phyloP scores from a whole-genome alignment of 2,797 vertebrate species.

The Perodicticus potto region DNA sequence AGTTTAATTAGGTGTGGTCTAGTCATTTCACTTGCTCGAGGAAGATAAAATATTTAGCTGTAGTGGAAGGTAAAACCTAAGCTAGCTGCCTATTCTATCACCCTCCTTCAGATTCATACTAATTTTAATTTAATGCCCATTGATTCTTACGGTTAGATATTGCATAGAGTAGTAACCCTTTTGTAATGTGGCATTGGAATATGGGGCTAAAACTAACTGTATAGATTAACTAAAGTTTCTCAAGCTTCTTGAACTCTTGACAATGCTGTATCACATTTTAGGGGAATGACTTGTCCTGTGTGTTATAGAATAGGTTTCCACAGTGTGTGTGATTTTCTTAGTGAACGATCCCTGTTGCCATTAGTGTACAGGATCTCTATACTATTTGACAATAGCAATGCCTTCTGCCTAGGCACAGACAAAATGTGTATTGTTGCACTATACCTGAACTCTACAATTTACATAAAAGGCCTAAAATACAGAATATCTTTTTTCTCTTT shows the following conservation, averaged over 20 bases:
- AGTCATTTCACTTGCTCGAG: conserved; percentile 79
- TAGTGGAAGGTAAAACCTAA: conserved; percentile 80
- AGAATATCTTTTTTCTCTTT: conserved; percentile 13
- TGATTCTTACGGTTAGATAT: conserved; percentile 70
- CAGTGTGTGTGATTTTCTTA: conserved; percentile 23
- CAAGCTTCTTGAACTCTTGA: conserved; percentile 51
- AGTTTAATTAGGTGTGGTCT: conserved; percentile 85
- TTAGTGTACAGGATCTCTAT: background rate
- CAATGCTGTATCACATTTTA: conserved; percentile 36
- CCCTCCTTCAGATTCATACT: conserved; percentile 59
- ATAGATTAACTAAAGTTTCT: conserved; percentile 1
- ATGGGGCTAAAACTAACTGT: background rate
- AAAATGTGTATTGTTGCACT: background rate
- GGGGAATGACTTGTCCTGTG: conserved; percentile 25
- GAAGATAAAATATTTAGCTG: conserved; percentile 84
- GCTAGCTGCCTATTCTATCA: conserved; percentile 61
- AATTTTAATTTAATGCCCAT: conserved; percentile 75
- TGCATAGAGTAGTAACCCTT: conserved; percentile 61
- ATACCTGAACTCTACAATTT: background rate
- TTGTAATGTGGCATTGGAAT: conserved; percentile 46
- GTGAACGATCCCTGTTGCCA: background rate
- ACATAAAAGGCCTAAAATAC: conserved; percentile 26
- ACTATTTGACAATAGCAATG: conserved; percentile 35
- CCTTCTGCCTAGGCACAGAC: background rate
- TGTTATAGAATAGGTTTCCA: conserved; percentile 4